A percentile compares a stretch with the other conserved stretches of the same genome.
Conservation (phyloP, 2,888 invertebrate genomes). For the Tuta absoluta region DNA sequence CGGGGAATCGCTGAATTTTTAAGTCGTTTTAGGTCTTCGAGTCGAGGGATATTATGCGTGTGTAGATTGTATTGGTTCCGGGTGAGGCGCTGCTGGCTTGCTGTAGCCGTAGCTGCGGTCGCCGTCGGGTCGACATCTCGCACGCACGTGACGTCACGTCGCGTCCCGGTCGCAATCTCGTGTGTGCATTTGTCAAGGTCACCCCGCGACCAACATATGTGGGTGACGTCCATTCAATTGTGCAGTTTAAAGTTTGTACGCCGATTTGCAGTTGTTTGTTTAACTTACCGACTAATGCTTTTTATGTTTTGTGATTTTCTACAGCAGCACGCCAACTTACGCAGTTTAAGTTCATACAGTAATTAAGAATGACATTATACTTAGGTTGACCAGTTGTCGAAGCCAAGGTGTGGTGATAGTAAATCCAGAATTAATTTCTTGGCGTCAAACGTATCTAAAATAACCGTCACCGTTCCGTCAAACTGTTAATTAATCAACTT, state of each 20-base stretch:
- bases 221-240: constrained; percentile 48
- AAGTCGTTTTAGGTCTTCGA: constrained; percentile 69
- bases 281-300: constrained; percentile 8
- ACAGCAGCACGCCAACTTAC: too few relatives aligned
- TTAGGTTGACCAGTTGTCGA: too few relatives aligned
- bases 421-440: not conserved
- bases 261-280: constrained; percentile 19
- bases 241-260: constrained; percentile 16
- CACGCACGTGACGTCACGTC: constrained; percentile 34
- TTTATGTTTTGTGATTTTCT: not conserved
- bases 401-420: too few relatives aligned
- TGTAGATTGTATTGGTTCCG: constrained; percentile 49
- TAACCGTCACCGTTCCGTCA: constrained; percentile 27
- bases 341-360: too few relatives aligned
- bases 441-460: not conserved
- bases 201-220: constrained; percentile 52
- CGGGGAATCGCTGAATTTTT: constrained; percentile 77
- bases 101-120: not conserved
- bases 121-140: constrained; percentile 15
- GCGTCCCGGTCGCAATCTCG: constrained; percentile 44
- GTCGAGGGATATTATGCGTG: constrained; percentile 50
- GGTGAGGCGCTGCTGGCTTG: constrained; percentile 22
- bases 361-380: too few relatives aligned
- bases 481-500: constrained; percentile 39
- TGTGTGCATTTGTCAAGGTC: constrained; percentile 71